Evolutionary conservation across 2,888 invertebrate genomes (phyloP).

Genomic region (Drosophila histrio): DNA sequence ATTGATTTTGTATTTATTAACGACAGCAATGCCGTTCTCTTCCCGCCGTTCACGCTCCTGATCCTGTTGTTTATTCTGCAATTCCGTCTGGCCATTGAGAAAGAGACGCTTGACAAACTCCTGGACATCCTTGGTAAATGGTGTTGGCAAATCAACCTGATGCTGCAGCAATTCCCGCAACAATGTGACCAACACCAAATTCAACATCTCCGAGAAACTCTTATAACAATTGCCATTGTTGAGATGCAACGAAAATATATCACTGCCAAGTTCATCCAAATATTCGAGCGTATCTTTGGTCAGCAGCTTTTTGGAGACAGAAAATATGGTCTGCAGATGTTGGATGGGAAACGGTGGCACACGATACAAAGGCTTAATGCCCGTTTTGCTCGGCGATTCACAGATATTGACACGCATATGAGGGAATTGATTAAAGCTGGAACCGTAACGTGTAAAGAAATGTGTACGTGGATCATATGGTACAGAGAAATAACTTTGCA

Average conservation of each 20-base stretch:
- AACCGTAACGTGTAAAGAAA: conserved; percentile 96
- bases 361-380: conserved; percentile 46
- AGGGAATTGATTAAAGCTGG: conserved; percentile 95
- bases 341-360: conserved; percentile 85
- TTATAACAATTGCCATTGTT: conserved; percentile 95
- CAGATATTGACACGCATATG: conserved; percentile 89
- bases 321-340: conserved; percentile 91
- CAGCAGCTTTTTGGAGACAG: conserved; percentile 92
- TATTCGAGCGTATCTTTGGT: conserved; percentile 92
- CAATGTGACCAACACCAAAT: conserved; percentile 95
- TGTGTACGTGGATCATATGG: conserved; percentile 92
- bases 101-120: conserved; percentile 95
- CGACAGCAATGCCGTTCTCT: conserved; percentile 88
- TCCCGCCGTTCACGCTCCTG: conserved; percentile 93
- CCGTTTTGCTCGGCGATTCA: conserved; percentile 88
- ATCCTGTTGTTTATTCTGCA: conserved; percentile 94
- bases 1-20: conserved; percentile 96
- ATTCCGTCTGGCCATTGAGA: conserved; percentile 95
- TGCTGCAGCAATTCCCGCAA: conserved; percentile 95
- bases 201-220: conserved; percentile 97
- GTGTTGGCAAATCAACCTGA: conserved; percentile 93
- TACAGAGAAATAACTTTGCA: conserved; percentile 87
- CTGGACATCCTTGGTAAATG: conserved; percentile 96
- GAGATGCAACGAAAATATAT: conserved; percentile 90
- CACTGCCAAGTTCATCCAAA: conserved; percentile 93